A percentile compares a stretch with the other conserved stretches of the same genome.
These are phyloP conservation scores for Drosophila flavopinicola DNA, from an alignment of 2,888 invertebrate genomes.

Conservation along the genomic window DNA sequence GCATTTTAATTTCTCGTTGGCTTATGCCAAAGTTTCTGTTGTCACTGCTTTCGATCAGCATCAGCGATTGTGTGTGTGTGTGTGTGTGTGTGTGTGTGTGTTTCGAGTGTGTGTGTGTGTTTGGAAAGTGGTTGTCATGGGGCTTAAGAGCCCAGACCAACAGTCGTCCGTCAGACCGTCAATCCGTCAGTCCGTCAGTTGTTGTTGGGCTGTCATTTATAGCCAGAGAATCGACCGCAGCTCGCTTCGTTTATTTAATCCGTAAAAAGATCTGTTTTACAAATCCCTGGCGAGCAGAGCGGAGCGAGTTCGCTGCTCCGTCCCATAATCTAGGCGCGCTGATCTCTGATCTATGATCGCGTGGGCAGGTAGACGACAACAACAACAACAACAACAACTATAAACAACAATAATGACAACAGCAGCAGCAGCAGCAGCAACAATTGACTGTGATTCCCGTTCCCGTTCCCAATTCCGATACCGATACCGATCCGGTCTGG, in stretches of 20 bases:
- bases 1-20: background rate
- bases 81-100: background rate
- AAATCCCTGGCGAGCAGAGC: conserved; percentile 67
- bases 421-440: conserved; percentile 10
- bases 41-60: conserved; percentile 2
- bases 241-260: conserved; percentile 70
- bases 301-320: conserved; percentile 32
- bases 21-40: conserved; percentile 5
- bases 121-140: conserved; percentile 37
- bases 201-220: conserved; percentile 14
- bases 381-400: conserved; percentile 14
- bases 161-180: conserved; percentile 23
- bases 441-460: conserved; percentile 25
- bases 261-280: conserved; percentile 78
- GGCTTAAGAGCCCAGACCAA: conserved; percentile 24
- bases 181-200: conserved; percentile 14
- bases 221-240: conserved; percentile 3
- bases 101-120: conserved; percentile 8
- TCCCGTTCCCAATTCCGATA: conserved; percentile 37
- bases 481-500: conserved; percentile 51
- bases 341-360: conserved; percentile 65
- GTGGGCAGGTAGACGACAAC: conserved; percentile 56
- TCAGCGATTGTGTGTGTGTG: background rate
- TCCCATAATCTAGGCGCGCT: conserved; percentile 59
- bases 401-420: too few species aligned